These are phyloP conservation scores for Baronia brevicornis DNA, from an alignment of 2,888 invertebrate species.

Conservation along the genomic window DNA sequence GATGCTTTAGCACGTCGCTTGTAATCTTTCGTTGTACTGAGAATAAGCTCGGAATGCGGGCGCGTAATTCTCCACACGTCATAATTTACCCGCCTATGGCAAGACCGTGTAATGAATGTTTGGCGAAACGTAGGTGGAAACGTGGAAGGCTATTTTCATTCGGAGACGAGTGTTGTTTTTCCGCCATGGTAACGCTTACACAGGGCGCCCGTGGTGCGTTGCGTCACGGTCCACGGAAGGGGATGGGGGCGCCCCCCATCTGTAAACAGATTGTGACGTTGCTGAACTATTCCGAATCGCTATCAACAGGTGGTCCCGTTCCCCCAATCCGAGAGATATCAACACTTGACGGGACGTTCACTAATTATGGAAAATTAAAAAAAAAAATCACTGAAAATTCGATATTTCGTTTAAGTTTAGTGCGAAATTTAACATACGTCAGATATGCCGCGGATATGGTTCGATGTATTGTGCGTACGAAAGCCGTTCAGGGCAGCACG, in stretches of 20 bases:
- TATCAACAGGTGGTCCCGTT: constrained; percentile 63
- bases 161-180: constrained; percentile 58
- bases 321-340: constrained; percentile 24
- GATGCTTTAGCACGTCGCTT: no score
- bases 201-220: constrained; percentile 60
- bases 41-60: no score
- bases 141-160: constrained; percentile 67
- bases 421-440: constrained; percentile 16
- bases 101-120: constrained; percentile 39
- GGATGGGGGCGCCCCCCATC: constrained; percentile 53
- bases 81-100: constrained; percentile 22
- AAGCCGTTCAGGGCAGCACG: constrained; percentile 41
- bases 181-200: constrained; percentile 61
- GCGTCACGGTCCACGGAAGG: constrained; percentile 53
- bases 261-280: constrained; percentile 71
- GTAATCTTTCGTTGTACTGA: no score
- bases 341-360: no score
- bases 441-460: constrained; percentile 30
- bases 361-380: background rate
- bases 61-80: constrained; percentile 17
- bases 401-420: constrained; percentile 4
- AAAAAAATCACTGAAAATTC: constrained; percentile 9
- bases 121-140: constrained; percentile 45
- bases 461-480: constrained; percentile 39
- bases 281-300: constrained; percentile 56